Evolutionary conservation across 2,888 invertebrate species (phyloP).

Genomic region (Amphipoea lucens): DNA sequence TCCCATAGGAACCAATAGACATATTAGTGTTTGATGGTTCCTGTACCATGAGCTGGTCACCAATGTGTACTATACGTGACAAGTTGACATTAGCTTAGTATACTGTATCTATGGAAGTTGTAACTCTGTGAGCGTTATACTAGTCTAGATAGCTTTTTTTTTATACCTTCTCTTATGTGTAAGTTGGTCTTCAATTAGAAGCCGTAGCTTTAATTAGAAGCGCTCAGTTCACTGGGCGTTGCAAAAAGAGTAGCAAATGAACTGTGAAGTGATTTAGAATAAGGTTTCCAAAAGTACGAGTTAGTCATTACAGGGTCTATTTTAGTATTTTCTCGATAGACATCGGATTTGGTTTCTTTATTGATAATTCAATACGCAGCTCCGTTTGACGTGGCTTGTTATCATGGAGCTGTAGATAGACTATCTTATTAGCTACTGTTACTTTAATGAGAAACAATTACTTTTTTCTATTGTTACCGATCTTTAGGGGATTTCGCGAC

Average conservation of each 20-base stretch:
- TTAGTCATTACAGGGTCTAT: constrained; percentile 54
- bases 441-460: too few relatives aligned
- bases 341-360: constrained; percentile 10
- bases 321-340: constrained; percentile 20
- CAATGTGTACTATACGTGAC: neutral
- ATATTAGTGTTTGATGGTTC: neutral
- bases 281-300: constrained; percentile 24
- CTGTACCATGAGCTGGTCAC: neutral
- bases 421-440: too few relatives aligned
- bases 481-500: too few relatives aligned
- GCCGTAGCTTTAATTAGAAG: constrained; percentile 28
- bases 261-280: constrained; percentile 53
- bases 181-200: constrained; percentile 41
- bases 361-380: neutral
- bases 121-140: constrained; percentile 19
- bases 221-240: constrained; percentile 29
- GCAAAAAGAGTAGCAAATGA: constrained; percentile 30
- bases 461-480: too few relatives aligned
- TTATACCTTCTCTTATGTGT: neutral
- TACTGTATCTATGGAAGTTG: neutral
- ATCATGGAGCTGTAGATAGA: neutral
- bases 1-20: neutral
- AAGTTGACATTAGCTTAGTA: neutral
- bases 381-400: neutral
- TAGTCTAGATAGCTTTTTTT: constrained; percentile 56